phyloP scores from a whole-genome alignment of 1,140 invertebrate genomes.

The Sycophaga agraensis region DNA sequence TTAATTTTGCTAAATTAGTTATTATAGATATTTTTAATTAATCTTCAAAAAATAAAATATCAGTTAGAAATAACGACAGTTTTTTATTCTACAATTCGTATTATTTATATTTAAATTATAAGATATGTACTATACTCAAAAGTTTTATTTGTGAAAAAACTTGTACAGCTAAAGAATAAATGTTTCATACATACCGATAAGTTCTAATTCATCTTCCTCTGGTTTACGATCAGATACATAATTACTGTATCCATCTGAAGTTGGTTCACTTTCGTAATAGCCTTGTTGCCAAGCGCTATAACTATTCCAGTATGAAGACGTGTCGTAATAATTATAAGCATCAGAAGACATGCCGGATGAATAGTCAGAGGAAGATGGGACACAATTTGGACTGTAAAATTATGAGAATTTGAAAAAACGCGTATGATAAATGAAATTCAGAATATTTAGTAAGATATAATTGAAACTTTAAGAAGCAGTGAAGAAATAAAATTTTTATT shows the following conservation, averaged over 20 bases:
- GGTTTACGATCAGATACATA: conserved; percentile 53
- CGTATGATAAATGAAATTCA: too few species aligned
- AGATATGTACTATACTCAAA: conserved; percentile 23
- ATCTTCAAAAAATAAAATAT: not conserved
- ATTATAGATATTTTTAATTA: conserved; percentile 10
- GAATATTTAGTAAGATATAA: too few species aligned
- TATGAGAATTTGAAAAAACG: conserved; percentile 11
- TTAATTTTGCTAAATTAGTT: conserved; percentile 12
- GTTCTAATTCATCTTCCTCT: conserved; percentile 64
- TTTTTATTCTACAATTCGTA: conserved; percentile 23
- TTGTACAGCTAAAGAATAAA: conserved; percentile 30
- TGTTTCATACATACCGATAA: conserved; percentile 59
- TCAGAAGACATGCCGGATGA: conserved; percentile 50
- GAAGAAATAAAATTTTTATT: too few species aligned
- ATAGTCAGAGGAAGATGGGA: conserved; percentile 52
- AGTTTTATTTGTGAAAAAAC: conserved; percentile 23
- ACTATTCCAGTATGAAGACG: conserved; percentile 57
- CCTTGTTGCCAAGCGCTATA: conserved; percentile 58
- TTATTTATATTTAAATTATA: conserved; percentile 20
- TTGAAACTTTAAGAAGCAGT: too few species aligned
- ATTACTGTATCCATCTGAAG: conserved; percentile 50
- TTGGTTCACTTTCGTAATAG: conserved; percentile 56
- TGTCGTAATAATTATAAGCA: conserved; percentile 55
- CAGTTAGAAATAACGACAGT: conserved; percentile 9
- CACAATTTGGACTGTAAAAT: conserved; percentile 46